Conservation (phyloP, 2,888 invertebrate genomes). For the Myathropa florea region DNA sequence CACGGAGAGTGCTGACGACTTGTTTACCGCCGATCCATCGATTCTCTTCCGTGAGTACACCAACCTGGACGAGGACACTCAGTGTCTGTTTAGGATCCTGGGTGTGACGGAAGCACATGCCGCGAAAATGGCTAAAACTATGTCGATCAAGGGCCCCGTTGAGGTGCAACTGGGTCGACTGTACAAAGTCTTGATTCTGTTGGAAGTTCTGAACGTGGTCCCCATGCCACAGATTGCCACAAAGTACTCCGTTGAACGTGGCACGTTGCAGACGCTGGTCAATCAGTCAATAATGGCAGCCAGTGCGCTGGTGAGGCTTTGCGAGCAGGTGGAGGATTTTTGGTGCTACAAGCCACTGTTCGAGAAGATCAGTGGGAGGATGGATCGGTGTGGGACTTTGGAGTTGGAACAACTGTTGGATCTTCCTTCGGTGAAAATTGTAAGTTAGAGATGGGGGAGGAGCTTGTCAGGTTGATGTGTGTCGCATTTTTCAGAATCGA, state of each 20-base stretch:
- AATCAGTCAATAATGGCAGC: slow-evolving; percentile 87
- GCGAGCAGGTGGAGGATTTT: slow-evolving; percentile 89
- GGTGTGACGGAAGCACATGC: slow-evolving; percentile 90
- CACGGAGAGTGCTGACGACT: slow-evolving; percentile 83
- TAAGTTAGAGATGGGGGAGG: slow-evolving; percentile 76
- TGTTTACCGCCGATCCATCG: slow-evolving; percentile 83
- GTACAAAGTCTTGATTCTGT: slow-evolving; percentile 92
- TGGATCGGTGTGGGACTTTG: slow-evolving; percentile 90
- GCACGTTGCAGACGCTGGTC: slow-evolving; percentile 90
- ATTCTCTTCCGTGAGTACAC: slow-evolving; percentile 83
- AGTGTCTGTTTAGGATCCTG: slow-evolving; percentile 86
- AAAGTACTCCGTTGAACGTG: slow-evolving; percentile 88
- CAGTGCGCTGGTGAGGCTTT: slow-evolving; percentile 89
- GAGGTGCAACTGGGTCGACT: slow-evolving; percentile 85
- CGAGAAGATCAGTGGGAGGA: slow-evolving; percentile 86
- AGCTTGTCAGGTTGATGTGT: not conserved
- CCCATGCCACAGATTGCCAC: slow-evolving; percentile 86
- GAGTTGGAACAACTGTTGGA: slow-evolving; percentile 93
- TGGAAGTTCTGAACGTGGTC: slow-evolving; percentile 88
- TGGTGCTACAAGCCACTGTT: slow-evolving; percentile 92
- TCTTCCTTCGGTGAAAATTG: slow-evolving; percentile 92
- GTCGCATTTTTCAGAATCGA: slow-evolving; percentile 84
- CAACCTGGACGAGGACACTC: slow-evolving; percentile 84
- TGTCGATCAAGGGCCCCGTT: slow-evolving; percentile 82
- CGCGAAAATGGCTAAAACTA: slow-evolving; percentile 86